These are phyloP conservation scores for western clawed frog (Xenopus tropicalis) DNA, from an alignment of 2,113 vertebrate genomes.

Conservation along the genomic window UCB_Xtro_10.0 CM004443.2:97004501-97005000, in stretches of 20 bases:
- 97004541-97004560: not conserved
- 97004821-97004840: too few species aligned
- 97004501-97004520: conserved; percentile 13
- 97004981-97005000: conserved; percentile 7
- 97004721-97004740: conserved; percentile 25
- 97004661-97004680: conserved; percentile 37
- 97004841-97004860: too few species aligned
- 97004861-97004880: not conserved
- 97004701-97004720: conserved; percentile 19
- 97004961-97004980: not conserved
- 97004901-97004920: not conserved
- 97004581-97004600: conserved; percentile 36
- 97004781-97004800: too few species aligned
- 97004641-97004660: conserved; percentile 37
- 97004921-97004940: not conserved
- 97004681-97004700: conserved; percentile 35
- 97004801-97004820: too few species aligned
- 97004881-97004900: too few species aligned
- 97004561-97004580: conserved; percentile 9
- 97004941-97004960: too few species aligned
- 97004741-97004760: conserved; percentile 19
- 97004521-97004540: not conserved
- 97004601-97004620: conserved; percentile 43
- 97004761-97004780: too few species aligned
- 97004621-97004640: conserved; percentile 42